Evolutionary conservation across 2,888 invertebrate species (phyloP), one percentile per base, ranked within the genome.

Genomic region (Choristoneura rosaceana): DNA sequence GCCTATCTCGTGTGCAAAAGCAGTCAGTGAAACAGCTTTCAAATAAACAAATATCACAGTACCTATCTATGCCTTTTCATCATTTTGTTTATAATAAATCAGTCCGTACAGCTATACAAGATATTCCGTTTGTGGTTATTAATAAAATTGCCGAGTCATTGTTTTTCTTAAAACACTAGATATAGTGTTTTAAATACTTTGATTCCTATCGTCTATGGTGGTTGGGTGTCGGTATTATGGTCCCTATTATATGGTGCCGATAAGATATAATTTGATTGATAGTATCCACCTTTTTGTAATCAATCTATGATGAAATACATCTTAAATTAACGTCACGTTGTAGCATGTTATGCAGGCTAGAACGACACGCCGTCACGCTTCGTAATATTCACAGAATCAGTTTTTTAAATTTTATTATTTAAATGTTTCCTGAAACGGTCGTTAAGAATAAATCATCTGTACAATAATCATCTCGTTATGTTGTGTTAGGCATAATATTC

Each of bases 241-340:
- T 10, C 12, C 55, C 10, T 17, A 12, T 55, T 17, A n/a, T n/a
- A n/a, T n/a, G 4, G 12, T 12, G 10, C 3, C 12, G 55, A 55
- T 55, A 55, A 55, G 55, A 55, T 55, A 55, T 55, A 7, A 55
- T 55, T 55, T 55, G 25, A 55, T 25, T 55, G 55, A 55, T 55
- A 55, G 55, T 25, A 38, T 38, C 38, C 5, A 25, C 55, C 25
- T 55, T 55, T 55, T 9, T 55, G 8, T 4, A 25, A 25, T 9
- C 25, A 3, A 55, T 55, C 55, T 10, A 55, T 55, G 55, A 55
- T 55, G 10, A 55, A 55, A 55, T 10, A 3, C 9, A 25, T 55
- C 55, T 25, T 25, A 55, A 47, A n/a, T 47, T n/a, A 47, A 5
- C n/a, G n/a, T 25, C 25, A 25, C 25, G 25, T 25, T 25, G 2